Evolutionary conservation across 1,140 invertebrate genomes (phyloP).

Genomic region (Micrasema longulum): DNA sequence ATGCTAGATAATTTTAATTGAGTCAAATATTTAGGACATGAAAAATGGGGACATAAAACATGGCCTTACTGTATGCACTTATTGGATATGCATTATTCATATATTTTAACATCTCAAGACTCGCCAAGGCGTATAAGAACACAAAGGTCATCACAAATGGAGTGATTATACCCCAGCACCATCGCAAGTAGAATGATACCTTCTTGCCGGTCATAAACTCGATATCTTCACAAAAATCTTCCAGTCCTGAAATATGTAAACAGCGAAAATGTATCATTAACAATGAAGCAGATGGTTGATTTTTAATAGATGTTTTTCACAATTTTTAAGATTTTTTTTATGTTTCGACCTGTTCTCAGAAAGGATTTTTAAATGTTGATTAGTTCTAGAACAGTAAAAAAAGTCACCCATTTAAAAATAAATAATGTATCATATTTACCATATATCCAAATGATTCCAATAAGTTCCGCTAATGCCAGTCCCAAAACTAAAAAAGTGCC

Average conservation of each 20-base stretch:
- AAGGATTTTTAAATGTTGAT: too few species aligned
- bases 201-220: slow-evolving; percentile 83
- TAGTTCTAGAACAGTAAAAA: too few species aligned
- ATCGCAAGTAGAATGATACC: slow-evolving; percentile 80
- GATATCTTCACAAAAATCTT: slow-evolving; percentile 79
- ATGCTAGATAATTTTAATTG: not conserved
- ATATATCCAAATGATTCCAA: slow-evolving; percentile 81
- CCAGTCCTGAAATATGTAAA: slow-evolving; percentile 66
- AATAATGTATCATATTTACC: slow-evolving; percentile 69
- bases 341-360: too few species aligned
- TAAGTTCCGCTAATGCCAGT: slow-evolving; percentile 79
- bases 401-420: too few species aligned
- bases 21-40: too few species aligned
- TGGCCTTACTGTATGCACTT: slow-evolving; percentile 44
- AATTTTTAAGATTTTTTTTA: too few species aligned
- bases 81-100: slow-evolving; percentile 58
- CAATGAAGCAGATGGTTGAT: too few species aligned
- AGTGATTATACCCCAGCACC: slow-evolving; percentile 84
- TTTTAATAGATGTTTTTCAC: too few species aligned
- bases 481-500: slow-evolving; percentile 84
- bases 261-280: too few species aligned
- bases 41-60: too few species aligned
- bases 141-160: slow-evolving; percentile 78
- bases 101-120: slow-evolving; percentile 68
- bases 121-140: slow-evolving; percentile 73